Evolutionary conservation across 2,113 vertebrate genomes (phyloP).

Genomic region (Raja brachyura): DNA sequence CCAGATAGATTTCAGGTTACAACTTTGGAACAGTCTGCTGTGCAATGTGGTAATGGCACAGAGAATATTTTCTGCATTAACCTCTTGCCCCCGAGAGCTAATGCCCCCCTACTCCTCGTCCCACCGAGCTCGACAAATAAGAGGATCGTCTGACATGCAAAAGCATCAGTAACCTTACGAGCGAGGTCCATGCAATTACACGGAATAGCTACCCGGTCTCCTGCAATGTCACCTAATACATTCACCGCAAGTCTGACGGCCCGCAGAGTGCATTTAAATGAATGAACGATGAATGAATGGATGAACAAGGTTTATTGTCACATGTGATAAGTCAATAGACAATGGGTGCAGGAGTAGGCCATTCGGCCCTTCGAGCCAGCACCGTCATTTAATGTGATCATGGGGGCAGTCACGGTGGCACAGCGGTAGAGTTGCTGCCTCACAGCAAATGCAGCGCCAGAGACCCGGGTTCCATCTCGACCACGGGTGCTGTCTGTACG

Average conservation of each 20-base stretch:
- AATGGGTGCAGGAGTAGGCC: too few relatives aligned
- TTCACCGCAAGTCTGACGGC: slow-evolving; percentile 35
- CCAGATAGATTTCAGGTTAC: slow-evolving; percentile 42
- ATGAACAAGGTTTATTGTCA: too few relatives aligned
- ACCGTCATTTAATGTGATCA: too few relatives aligned
- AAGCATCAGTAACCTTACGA: slow-evolving; percentile 45
- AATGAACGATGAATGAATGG: too few relatives aligned
- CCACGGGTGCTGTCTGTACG: too few relatives aligned
- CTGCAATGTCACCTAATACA: slow-evolving; percentile 40
- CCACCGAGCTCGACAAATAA: slow-evolving; percentile 50
- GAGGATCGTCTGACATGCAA: slow-evolving; percentile 45
- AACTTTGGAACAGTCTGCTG: slow-evolving; percentile 32
- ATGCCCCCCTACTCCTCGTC: slow-evolving; percentile 49
- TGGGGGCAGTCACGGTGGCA: too few relatives aligned
- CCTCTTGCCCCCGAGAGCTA: slow-evolving; percentile 58
- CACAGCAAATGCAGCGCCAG: too few relatives aligned
- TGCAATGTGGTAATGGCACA: slow-evolving; percentile 51
- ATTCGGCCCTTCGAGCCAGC: too few relatives aligned
- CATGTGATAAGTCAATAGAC: too few relatives aligned
- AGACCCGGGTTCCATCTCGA: too few relatives aligned
- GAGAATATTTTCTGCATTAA: slow-evolving; percentile 61
- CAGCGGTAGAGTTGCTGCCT: too few relatives aligned
- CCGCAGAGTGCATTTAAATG: neutral
- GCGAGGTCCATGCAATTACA: slow-evolving; percentile 41
- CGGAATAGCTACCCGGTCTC: slow-evolving; percentile 40